These are phyloP conservation scores for Pogonognathellus flavescens DNA, from an alignment of 1,140 invertebrate species.

Conservation along the genomic window DNA sequence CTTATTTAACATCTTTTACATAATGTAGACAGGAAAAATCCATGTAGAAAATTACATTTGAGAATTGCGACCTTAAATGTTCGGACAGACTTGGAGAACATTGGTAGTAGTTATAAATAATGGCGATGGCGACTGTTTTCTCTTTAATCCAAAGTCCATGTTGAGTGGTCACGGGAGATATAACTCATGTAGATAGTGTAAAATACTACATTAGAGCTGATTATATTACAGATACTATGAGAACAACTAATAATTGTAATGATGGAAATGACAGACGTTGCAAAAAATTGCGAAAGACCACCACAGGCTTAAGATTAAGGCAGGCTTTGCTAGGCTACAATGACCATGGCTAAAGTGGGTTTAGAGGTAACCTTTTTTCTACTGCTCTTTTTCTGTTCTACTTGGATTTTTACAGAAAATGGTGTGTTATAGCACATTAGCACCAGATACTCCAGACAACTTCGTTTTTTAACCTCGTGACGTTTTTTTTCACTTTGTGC, in stretches of 20 bases:
- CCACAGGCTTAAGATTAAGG: background rate
- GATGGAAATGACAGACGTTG: background rate
- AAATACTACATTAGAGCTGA: no score
- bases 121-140: background rate
- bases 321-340: no score
- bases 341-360: background rate
- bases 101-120: no score
- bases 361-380: background rate
- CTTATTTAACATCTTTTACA: no score
- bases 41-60: no score
- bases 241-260: slow-evolving; percentile 17
- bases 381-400: background rate
- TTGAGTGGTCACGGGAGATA: background rate
- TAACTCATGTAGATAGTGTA: no score
- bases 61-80: no score
- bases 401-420: background rate
- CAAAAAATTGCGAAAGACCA: background rate
- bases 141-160: background rate
- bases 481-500: slow-evolving; percentile 7
- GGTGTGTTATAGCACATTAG: background rate
- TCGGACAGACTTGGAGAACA: no score
- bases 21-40: no score
- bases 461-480: slow-evolving; percentile 12
- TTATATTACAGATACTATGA: slow-evolving; percentile 3
- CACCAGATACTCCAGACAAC: background rate